These are phyloP conservation scores for Alethe castanea DNA, from an alignment of 2,113 vertebrate genomes.

Conservation along the genomic window DNA sequence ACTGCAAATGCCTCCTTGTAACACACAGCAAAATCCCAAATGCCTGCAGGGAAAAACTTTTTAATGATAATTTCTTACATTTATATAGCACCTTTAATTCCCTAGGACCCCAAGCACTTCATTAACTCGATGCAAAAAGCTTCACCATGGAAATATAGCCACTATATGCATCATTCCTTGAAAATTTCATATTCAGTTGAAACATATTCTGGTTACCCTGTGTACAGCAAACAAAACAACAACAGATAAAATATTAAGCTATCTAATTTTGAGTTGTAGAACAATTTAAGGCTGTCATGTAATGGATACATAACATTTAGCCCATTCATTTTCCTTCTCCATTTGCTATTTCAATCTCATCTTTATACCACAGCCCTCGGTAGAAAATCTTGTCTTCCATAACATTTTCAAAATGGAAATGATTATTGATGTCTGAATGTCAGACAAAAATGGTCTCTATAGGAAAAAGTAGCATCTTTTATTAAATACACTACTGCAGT, in stretches of 20 bases:
- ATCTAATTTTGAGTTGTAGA: background rate
- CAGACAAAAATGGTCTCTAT: background rate
- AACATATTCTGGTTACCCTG: background rate
- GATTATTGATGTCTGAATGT: background rate
- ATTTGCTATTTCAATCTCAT: background rate
- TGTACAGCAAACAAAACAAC: background rate
- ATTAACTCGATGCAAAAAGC: slow-evolving; percentile 39
- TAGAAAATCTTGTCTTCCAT: background rate
- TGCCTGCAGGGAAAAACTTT: slow-evolving; percentile 57
- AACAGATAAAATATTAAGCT: background rate
- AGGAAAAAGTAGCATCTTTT: background rate
- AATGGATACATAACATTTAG: background rate
- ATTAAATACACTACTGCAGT: background rate
- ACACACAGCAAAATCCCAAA: slow-evolving; percentile 37
- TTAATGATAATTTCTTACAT: slow-evolving; percentile 62
- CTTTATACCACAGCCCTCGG: background rate
- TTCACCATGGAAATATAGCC: background rate
- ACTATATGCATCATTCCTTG: background rate
- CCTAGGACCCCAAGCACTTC: slow-evolving; percentile 49
- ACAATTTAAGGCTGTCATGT: background rate
- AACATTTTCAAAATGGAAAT: background rate
- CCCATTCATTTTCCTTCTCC: background rate
- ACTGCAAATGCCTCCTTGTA: slow-evolving; percentile 34
- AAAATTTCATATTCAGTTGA: background rate
- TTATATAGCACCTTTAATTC: slow-evolving; percentile 63